Conservation (phyloP, 2,888 invertebrate species). For the Salticus scenicus region DNA sequence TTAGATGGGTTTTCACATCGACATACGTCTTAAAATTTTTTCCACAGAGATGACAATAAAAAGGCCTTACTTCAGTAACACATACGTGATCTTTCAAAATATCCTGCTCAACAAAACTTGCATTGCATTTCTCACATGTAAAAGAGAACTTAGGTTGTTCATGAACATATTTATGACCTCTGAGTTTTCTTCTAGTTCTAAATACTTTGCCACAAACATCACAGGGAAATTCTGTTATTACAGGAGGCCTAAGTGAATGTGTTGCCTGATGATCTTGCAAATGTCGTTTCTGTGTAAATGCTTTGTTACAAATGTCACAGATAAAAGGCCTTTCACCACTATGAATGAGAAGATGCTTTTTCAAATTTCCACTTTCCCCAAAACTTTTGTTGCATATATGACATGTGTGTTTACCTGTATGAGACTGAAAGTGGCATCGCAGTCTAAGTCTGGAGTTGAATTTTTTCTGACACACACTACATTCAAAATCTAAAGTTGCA, state of each 20-base stretch:
- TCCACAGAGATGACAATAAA: neutral
- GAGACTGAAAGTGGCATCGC: neutral
- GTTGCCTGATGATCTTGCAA: neutral
- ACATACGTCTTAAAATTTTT: neutral
- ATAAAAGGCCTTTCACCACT: conserved; percentile 5
- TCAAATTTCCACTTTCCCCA: neutral
- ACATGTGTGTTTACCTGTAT: neutral
- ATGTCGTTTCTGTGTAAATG: neutral
- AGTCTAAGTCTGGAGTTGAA: neutral
- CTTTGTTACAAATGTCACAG: neutral
- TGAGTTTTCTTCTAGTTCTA: neutral
- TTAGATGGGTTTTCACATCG: neutral
- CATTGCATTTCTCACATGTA: neutral
- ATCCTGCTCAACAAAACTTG: neutral
- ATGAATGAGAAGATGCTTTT: conserved; percentile 3
- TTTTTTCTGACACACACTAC: neutral
- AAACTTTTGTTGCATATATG: neutral
- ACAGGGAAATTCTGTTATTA: neutral
- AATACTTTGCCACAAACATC: neutral
- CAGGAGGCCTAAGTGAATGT: neutral
- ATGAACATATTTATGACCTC: neutral
- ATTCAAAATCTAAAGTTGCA: neutral
- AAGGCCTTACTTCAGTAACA: neutral
- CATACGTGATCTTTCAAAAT: neutral
- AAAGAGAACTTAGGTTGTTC: neutral